phyloP scores from a whole-genome alignment of 2,888 invertebrate species.

The Polia nebulosa region DNA sequence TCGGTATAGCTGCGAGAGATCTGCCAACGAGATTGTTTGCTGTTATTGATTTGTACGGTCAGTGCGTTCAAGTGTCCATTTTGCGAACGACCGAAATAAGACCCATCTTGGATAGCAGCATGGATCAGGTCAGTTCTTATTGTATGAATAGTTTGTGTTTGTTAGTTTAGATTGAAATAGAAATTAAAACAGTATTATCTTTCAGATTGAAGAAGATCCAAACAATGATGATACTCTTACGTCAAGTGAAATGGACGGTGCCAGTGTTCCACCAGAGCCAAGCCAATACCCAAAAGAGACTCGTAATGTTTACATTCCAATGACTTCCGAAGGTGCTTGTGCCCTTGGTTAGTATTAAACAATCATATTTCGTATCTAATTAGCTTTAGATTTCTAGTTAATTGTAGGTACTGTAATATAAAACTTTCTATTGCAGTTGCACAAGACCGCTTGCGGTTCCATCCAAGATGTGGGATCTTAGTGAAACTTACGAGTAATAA shows the following conservation, averaged over 20 bases:
- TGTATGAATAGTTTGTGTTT: background rate
- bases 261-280: conserved; percentile 65
- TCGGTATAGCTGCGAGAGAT: conserved; percentile 96
- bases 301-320: conserved; percentile 74
- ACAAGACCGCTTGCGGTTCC: conserved; percentile 95
- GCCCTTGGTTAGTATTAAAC: conserved; percentile 71
- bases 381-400: background rate
- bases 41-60: conserved; percentile 98
- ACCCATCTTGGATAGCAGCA: conserved; percentile 75
- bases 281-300: conserved; percentile 68
- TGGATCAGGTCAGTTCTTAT: conserved; percentile 77
- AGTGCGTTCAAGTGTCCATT: conserved; percentile 97
- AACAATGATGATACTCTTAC: conserved; percentile 81
- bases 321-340: conserved; percentile 77
- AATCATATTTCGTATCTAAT: background rate
- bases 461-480: conserved; percentile 96
- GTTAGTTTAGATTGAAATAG: background rate
- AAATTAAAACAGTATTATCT: conserved; percentile 12
- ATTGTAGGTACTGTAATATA: background rate
- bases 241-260: conserved; percentile 75
- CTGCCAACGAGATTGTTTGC: conserved; percentile 96
- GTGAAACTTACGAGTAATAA: conserved; percentile 96
- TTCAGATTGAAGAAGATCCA: conserved; percentile 79
- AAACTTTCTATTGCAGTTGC: conserved; percentile 72
- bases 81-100: conserved; percentile 76